phyloP scores from a whole-genome alignment of 2,888 invertebrate genomes.

The Brachylomia viminalis region DNA sequence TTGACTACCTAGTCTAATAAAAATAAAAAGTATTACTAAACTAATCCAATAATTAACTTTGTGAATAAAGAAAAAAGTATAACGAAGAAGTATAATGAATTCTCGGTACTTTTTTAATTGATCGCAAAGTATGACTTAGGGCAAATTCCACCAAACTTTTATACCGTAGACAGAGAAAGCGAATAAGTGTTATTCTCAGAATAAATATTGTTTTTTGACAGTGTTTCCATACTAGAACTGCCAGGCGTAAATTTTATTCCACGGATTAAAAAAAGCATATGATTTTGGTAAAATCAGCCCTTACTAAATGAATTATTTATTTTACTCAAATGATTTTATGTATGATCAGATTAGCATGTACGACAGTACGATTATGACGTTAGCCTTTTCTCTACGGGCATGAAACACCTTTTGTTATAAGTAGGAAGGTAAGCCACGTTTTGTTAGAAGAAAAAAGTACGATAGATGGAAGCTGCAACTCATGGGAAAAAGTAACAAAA shows the following conservation, averaged over 20 bases:
- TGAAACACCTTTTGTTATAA: not conserved
- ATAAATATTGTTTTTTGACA: too few relatives aligned
- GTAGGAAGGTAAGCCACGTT: not conserved
- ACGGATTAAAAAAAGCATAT: too few relatives aligned
- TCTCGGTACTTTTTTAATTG: not conserved
- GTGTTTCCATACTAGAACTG: too few relatives aligned
- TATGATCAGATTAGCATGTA: not conserved
- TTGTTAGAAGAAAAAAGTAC: conserved; percentile 1
- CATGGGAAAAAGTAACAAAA: not conserved
- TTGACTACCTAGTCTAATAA: not conserved
- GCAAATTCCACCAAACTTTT: too few relatives aligned
- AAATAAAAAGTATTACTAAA: not conserved
- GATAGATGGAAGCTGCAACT: conserved; percentile 13
- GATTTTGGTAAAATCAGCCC: too few relatives aligned
- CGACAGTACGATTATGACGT: not conserved
- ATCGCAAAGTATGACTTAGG: too few relatives aligned
- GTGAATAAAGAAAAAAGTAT: not conserved
- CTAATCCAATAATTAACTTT: not conserved
- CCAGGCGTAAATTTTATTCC: too few relatives aligned
- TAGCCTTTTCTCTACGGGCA: not conserved
- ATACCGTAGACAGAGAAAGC: too few relatives aligned
- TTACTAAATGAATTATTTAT: not conserved
- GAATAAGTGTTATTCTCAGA: too few relatives aligned
- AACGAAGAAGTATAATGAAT: not conserved
- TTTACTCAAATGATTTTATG: not conserved